Evolutionary conservation across 2,888 invertebrate species (phyloP).

Genomic region (Mesorhabditis belari): DNA sequence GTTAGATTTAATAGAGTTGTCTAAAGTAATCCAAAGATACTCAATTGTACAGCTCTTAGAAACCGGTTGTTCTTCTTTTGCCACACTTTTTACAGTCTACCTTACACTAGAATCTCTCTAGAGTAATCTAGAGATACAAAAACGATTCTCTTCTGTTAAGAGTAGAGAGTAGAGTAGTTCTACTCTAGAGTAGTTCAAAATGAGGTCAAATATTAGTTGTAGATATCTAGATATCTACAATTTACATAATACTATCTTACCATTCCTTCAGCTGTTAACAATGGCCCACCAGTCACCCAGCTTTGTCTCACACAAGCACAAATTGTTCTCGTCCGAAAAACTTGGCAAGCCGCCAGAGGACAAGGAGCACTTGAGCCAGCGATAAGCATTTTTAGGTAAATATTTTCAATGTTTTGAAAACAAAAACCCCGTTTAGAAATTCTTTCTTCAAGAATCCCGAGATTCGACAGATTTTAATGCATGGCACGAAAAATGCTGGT

Average conservation of each 20-base stretch:
- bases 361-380: constrained; percentile 32
- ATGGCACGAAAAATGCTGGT: constrained; percentile 30
- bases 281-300: constrained; percentile 7
- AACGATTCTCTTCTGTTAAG: too few relatives aligned
- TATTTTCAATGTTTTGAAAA: not conserved
- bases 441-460: constrained; percentile 36
- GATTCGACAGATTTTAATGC: constrained; percentile 28
- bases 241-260: not conserved
- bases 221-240: too few relatives aligned
- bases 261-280: constrained; percentile 1
- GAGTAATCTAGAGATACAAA: too few relatives aligned
- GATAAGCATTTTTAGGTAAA: constrained; percentile 23
- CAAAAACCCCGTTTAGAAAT: constrained; percentile 10
- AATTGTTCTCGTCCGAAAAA: constrained; percentile 28
- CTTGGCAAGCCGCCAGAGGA: constrained; percentile 28
- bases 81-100: too few relatives aligned
- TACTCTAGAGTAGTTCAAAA: too few relatives aligned
- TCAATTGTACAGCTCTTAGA: too few relatives aligned
- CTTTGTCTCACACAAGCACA: constrained; percentile 26
- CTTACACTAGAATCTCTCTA: too few relatives aligned
- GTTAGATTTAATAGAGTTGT: too few relatives aligned
- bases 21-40: too few relatives aligned
- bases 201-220: too few relatives aligned
- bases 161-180: too few relatives aligned
- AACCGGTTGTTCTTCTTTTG: too few relatives aligned